Percentiles rank a stretch among this genome's conserved stretches.
Conservation (phyloP, 2,797 vertebrate genomes). For the Spizella passerina region DNA sequence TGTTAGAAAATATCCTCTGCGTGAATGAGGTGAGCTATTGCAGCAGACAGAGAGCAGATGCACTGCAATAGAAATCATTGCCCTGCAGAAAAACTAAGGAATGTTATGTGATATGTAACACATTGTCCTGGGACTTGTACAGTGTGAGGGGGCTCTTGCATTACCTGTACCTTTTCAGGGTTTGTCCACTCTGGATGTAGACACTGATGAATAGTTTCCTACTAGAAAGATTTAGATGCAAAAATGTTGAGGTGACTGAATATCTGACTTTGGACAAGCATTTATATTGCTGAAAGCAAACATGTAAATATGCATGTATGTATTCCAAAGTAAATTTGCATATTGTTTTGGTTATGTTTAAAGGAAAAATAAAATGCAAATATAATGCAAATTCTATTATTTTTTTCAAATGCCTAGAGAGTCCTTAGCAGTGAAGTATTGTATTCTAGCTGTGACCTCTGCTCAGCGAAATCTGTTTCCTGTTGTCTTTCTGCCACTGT, state of each 20-base stretch:
- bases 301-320: background rate
- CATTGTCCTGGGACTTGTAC: background rate
- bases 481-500: background rate
- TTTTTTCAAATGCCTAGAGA: background rate
- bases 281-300: background rate
- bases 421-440: background rate
- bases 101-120: background rate
- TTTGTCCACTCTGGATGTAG: background rate
- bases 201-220: background rate
- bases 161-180: background rate
- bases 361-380: background rate
- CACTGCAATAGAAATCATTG: constrained; percentile 8
- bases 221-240: background rate
- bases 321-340: background rate
- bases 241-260: background rate
- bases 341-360: background rate
- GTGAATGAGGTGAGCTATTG: constrained; percentile 31
- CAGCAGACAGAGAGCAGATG: constrained; percentile 11
- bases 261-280: background rate
- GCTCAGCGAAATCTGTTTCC: background rate
- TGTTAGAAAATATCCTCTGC: background rate
- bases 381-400: background rate
- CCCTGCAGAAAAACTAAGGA: background rate
- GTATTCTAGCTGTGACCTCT: background rate
- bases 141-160: background rate